These are phyloP conservation scores for Drosophila punjabiensis DNA, from an alignment of 1,140 invertebrate species.

Conservation along the genomic window DNA sequence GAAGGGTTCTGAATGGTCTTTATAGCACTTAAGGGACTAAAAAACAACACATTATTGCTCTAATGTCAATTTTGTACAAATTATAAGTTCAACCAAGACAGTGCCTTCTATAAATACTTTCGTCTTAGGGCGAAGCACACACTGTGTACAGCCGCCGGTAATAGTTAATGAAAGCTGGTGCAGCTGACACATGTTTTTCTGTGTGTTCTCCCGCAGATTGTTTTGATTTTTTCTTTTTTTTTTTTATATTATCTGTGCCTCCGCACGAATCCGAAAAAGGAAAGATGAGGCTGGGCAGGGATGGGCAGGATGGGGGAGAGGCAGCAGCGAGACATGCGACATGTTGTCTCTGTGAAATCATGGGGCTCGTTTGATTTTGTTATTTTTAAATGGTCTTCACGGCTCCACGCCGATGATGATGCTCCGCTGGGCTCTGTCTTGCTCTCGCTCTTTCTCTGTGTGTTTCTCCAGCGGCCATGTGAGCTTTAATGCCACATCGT, in stretches of 20 bases:
- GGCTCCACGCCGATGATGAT: conserved; percentile 18
- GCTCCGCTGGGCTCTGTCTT: background rate
- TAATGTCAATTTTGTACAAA: conserved; percentile 1
- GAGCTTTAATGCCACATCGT: conserved; percentile 30
- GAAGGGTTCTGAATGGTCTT: background rate
- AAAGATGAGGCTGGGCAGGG: background rate
- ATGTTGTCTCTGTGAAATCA: conserved; percentile 34
- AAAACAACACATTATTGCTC: background rate
- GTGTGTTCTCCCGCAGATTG: conserved; percentile 26
- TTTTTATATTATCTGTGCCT: conserved; percentile 1
- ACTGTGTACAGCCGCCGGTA: conserved; percentile 6
- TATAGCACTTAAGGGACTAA: background rate
- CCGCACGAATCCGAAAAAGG: conserved; percentile 8
- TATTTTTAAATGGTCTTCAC: conserved; percentile 42
- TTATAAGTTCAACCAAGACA: background rate
- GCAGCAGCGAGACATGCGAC: conserved; percentile 20
- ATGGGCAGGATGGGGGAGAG: background rate
- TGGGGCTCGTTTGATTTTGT: conserved; percentile 30
- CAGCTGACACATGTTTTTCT: conserved; percentile 28
- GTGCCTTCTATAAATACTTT: conserved; percentile 11
- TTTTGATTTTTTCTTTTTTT: conserved; percentile 9
- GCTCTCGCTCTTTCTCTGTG: too few species aligned
- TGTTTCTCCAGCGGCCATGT: conserved; percentile 18
- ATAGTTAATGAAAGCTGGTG: conserved; percentile 18
- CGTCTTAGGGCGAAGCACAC: background rate